Percentiles rank a stretch among this genome's conserved stretches.
Conservation (phyloP, 2,797 vertebrate genomes). For the Hafferia zeledoni region DNA sequence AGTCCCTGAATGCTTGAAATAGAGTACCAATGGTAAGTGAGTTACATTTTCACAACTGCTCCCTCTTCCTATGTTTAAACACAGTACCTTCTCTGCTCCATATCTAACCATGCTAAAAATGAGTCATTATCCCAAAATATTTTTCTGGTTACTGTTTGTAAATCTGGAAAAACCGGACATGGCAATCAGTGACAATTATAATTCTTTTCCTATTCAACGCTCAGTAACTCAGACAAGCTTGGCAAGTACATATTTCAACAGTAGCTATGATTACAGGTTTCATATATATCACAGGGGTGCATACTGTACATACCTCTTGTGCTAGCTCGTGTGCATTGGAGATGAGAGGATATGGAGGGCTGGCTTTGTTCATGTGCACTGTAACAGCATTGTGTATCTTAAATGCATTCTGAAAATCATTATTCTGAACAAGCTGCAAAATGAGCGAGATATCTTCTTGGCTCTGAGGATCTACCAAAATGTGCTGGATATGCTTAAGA, state of each 20-base stretch:
- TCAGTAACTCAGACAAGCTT: constrained; percentile 20
- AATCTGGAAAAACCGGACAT: background rate
- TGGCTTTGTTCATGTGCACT: constrained; percentile 91
- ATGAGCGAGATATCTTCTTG: constrained; percentile 92
- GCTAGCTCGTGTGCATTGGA: constrained; percentile 87
- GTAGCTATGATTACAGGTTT: constrained; percentile 25
- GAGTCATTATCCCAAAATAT: background rate
- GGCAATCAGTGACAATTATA: background rate
- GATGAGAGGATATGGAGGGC: constrained; percentile 92
- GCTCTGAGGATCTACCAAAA: constrained; percentile 93
- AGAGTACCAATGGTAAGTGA: background rate
- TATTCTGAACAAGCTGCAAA: constrained; percentile 92
- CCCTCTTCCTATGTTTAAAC: background rate
- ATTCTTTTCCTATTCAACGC: constrained; percentile 19
- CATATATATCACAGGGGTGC: background rate
- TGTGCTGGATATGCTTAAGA: constrained; percentile 91
- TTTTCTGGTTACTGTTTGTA: background rate
- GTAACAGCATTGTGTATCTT: constrained; percentile 95
- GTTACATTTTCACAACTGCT: background rate
- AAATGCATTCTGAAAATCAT: constrained; percentile 95
- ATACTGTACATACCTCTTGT: constrained; percentile 86
- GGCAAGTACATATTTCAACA: constrained; percentile 18
- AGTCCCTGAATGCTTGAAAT: background rate
- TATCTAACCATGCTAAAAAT: background rate
- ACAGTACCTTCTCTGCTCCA: background rate